Evolutionary conservation across 2,888 invertebrate genomes (phyloP).

Genomic region (Lepidocyrtinus sp.): DNA sequence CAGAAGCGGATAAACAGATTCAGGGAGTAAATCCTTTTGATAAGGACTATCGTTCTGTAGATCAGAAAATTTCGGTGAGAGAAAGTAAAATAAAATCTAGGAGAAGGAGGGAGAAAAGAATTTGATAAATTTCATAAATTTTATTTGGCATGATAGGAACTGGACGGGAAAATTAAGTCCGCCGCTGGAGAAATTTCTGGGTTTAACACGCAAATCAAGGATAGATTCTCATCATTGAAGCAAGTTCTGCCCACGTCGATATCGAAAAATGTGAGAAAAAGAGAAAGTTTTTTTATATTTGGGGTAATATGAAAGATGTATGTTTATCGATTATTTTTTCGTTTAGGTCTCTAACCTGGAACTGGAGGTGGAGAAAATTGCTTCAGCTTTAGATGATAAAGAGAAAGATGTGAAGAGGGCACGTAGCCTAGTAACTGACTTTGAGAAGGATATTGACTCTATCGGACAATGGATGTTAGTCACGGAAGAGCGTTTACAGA

Average conservation of each 20-base stretch:
- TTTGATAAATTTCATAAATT: not conserved
- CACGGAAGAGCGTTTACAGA: constrained; percentile 86
- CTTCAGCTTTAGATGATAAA: constrained; percentile 88
- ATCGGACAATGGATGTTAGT: constrained; percentile 88
- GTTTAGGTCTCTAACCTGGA: constrained; percentile 82
- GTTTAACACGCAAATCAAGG: constrained; percentile 65
- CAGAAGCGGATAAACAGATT: constrained; percentile 79
- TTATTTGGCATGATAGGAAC: constrained; percentile 40
- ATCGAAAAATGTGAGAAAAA: constrained; percentile 64
- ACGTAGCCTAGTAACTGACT: constrained; percentile 85
- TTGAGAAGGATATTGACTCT: constrained; percentile 84
- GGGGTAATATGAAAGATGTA: not conserved
- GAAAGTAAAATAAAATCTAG: not conserved
- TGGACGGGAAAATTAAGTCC: constrained; percentile 56
- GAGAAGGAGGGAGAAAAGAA: not conserved
- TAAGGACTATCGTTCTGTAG: constrained; percentile 79
- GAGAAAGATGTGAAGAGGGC: constrained; percentile 90
- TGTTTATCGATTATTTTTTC: not conserved
- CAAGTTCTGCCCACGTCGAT: constrained; percentile 68
- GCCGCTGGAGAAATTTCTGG: constrained; percentile 57
- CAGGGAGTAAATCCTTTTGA: constrained; percentile 84
- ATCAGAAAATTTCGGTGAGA: constrained; percentile 75
- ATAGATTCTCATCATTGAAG: constrained; percentile 67
- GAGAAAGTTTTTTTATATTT: not conserved
- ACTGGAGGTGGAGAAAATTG: constrained; percentile 84